Evolutionary conservation across 1,140 invertebrate species (phyloP).

Genomic region (Pachypeltis micranthus): DNA sequence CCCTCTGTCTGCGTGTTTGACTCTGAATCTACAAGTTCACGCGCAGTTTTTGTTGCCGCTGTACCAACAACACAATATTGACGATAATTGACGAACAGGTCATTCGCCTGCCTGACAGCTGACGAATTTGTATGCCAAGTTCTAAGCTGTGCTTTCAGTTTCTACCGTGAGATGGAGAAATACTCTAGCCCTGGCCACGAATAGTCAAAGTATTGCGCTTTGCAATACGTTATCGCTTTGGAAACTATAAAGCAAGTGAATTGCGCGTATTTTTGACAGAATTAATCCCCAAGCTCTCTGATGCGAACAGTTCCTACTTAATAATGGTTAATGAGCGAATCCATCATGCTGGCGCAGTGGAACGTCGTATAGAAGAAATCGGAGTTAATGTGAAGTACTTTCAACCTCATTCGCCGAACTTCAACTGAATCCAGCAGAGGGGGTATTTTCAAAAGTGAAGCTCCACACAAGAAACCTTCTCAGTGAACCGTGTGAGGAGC

Average conservation of each 20-base stretch:
- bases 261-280: not conserved
- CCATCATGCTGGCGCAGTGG: not conserved
- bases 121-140: not conserved
- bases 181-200: too few relatives aligned
- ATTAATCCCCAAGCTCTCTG: not conserved
- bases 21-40: not conserved
- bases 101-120: not conserved
- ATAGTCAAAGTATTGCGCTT: too few relatives aligned
- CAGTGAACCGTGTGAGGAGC: too few relatives aligned
- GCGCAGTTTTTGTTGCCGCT: not conserved
- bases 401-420: too few relatives aligned
- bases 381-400: not conserved
- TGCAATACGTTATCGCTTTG: too few relatives aligned
- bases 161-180: too few relatives aligned
- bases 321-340: not conserved
- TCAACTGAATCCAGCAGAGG: too few relatives aligned
- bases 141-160: too few relatives aligned
- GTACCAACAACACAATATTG: not conserved
- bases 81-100: not conserved
- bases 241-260: not conserved
- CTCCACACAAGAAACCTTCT: too few relatives aligned
- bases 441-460: too few relatives aligned
- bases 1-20: not conserved
- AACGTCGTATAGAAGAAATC: not conserved
- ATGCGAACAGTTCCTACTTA: not conserved